Evolutionary conservation across 2,888 invertebrate species (phyloP), one percentile per base, ranked within the genome.

Genomic region (Anoncus sp.): DNA sequence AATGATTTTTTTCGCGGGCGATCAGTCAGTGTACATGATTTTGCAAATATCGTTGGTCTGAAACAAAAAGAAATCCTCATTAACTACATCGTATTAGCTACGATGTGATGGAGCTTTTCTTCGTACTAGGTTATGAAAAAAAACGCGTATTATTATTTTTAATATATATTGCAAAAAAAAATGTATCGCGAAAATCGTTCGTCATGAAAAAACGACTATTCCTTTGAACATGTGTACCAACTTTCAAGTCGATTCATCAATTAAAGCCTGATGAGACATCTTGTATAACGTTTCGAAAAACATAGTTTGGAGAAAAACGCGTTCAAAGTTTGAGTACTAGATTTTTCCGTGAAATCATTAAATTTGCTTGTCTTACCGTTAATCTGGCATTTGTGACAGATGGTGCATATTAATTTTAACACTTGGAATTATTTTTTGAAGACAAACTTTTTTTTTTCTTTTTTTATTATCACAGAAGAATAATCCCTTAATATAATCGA

Each of bases 201-300:
- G 45, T 45, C 45, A n/a, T n/a, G 3, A n/a, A 16, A 45, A 16
- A 45, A 45, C 16, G 14, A 16, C 45, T 45, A 45, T 45, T 45
- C 45, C 16, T 45, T 45, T 45, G 45, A 45, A 45, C 16, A 45
- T 45, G 45, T 45, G 45, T 10, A 45, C 45, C 45, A 45, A 45
- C 14, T 45, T 45, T 45, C 16, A 45, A 45, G 45, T 45, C 45
- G 45, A 45, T 45, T 45, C 45, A 45, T 45, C 16, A 7, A 31
- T 31, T 3, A 31, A 3, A 31, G 31, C 31, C 7, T 7, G n/a
- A n/a, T n/a, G 31, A 31, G 31, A 31, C 7, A 45, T 45, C 45
- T n/a, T 45, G 45, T 16, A 45, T 16, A 45, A n/a, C 16, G 31
- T 31, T 31, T 31, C 7, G 31, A 7, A 31, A 31, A 31, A 31